Conservation (phyloP, 2,797 vertebrate species). For the Typhlichthys eigenmanni region DNA sequence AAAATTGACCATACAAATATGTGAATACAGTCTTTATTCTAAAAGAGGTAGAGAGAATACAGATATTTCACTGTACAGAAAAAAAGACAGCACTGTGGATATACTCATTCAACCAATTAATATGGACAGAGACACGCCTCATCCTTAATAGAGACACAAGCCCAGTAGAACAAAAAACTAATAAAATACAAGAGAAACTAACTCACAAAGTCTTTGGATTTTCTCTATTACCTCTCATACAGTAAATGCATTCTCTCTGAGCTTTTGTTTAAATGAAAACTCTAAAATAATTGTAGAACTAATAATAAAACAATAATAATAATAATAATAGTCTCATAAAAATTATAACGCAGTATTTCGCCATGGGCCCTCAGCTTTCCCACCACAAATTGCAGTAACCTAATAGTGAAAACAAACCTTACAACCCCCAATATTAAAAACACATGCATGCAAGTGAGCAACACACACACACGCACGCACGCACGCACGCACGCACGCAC, state of each 20-base stretch:
- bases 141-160: constrained; percentile 64
- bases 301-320: constrained; percentile 73
- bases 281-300: constrained; percentile 59
- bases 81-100: constrained; percentile 80
- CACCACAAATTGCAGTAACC: constrained; percentile 72
- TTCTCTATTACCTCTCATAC: constrained; percentile 79
- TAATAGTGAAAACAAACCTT: constrained; percentile 67
- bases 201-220: constrained; percentile 83
- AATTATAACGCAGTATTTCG: constrained; percentile 59
- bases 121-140: constrained; percentile 64
- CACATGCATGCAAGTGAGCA: constrained; percentile 55
- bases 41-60: constrained; percentile 89
- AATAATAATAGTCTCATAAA: constrained; percentile 54
- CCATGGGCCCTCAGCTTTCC: constrained; percentile 10
- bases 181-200: constrained; percentile 69
- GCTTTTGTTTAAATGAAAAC: constrained; percentile 61
- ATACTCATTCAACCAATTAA: constrained; percentile 76
- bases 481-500: constrained; percentile 24
- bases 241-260: constrained; percentile 71
- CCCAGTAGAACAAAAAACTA: constrained; percentile 65
- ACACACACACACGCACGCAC: constrained; percentile 3
- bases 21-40: constrained; percentile 87
- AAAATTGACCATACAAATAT: constrained; percentile 15
- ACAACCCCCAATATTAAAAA: constrained; percentile 57
- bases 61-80: constrained; percentile 87